Percentiles rank a stretch among this genome's conserved stretches.
Conservation (phyloP, 2,113 vertebrate genomes). For the Callopanchax toddi region DNA sequence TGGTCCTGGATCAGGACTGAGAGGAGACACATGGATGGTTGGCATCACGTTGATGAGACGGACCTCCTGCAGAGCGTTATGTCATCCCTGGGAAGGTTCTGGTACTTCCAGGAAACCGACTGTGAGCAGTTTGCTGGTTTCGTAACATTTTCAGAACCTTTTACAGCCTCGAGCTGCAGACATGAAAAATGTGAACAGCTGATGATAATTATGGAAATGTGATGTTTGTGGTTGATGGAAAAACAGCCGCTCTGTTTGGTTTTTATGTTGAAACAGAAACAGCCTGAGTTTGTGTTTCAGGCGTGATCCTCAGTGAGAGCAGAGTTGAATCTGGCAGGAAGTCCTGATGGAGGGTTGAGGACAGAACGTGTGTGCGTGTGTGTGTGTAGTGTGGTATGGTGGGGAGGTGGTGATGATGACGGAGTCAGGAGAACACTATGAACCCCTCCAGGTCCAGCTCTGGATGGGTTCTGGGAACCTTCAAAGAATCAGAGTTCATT, state of each 20-base stretch:
- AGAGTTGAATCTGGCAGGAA: too few species aligned
- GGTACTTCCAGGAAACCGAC: constrained; percentile 17
- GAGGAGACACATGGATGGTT: too few species aligned
- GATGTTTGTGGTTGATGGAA: constrained; percentile 4
- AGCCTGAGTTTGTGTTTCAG: not conserved
- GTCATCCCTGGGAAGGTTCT: not conserved
- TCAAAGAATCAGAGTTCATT: too few species aligned
- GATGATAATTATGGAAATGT: constrained; percentile 21
- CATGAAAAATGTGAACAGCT: constrained; percentile 18
- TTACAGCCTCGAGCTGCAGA: not conserved
- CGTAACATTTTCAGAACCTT: not conserved
- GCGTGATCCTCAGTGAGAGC: too few species aligned
- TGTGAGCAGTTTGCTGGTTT: not conserved
- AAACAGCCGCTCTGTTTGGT: not conserved
- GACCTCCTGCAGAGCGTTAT: not conserved
- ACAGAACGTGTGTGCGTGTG: not conserved
- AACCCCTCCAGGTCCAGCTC: too few species aligned
- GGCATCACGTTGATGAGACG: not conserved
- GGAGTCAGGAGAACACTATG: too few species aligned
- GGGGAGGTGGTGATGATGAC: too few species aligned
- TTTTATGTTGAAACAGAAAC: not conserved
- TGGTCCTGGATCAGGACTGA: not conserved
- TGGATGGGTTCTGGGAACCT: too few species aligned
- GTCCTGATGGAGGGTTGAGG: too few species aligned
- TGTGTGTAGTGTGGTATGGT: too few species aligned